Percentiles rank a stretch among this genome's conserved stretches.
phyloP scores from a whole-genome alignment of 2,113 vertebrate genomes.

The Saguinus imperator region DNA sequence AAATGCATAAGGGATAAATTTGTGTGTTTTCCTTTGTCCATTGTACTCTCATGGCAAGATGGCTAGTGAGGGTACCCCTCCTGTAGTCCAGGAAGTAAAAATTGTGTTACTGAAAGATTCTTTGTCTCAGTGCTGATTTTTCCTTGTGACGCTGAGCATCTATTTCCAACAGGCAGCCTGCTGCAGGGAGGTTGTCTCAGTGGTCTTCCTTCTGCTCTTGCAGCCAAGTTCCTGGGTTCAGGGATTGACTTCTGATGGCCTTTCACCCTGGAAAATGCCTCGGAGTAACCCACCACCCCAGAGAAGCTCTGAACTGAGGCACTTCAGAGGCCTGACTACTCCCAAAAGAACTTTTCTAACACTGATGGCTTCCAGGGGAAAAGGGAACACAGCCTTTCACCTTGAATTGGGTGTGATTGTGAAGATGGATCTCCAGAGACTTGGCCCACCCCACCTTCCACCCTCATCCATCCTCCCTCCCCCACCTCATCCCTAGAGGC shows the following conservation, averaged over 20 bases:
- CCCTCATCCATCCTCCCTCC: too few relatives aligned
- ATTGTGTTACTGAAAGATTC: too few relatives aligned
- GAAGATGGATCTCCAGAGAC: not conserved
- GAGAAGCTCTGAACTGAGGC: not conserved
- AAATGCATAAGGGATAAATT: too few relatives aligned
- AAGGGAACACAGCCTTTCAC: not conserved
- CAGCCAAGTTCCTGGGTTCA: not conserved
- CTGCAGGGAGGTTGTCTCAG: too few relatives aligned
- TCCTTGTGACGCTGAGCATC: too few relatives aligned
- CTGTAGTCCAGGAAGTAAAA: too few relatives aligned
- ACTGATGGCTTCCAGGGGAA: not conserved
- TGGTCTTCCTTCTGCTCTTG: not conserved
- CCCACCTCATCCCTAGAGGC: not conserved
- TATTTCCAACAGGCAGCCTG: not conserved
- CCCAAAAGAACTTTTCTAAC: not conserved
- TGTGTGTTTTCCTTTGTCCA: too few relatives aligned
- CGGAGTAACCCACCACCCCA: not conserved
- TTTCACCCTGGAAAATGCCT: not conserved
- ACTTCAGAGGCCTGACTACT: not conserved
- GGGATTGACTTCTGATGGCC: not conserved
- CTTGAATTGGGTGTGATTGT: not conserved
- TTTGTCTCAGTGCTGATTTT: too few relatives aligned
- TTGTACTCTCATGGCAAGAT: too few relatives aligned
- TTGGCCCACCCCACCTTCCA: not conserved
- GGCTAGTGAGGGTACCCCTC: too few relatives aligned